Evolutionary conservation across 2,113 vertebrate genomes (phyloP), one percentile per base, ranked within the genome.

Genomic region (Trinectes maculatus): DNA sequence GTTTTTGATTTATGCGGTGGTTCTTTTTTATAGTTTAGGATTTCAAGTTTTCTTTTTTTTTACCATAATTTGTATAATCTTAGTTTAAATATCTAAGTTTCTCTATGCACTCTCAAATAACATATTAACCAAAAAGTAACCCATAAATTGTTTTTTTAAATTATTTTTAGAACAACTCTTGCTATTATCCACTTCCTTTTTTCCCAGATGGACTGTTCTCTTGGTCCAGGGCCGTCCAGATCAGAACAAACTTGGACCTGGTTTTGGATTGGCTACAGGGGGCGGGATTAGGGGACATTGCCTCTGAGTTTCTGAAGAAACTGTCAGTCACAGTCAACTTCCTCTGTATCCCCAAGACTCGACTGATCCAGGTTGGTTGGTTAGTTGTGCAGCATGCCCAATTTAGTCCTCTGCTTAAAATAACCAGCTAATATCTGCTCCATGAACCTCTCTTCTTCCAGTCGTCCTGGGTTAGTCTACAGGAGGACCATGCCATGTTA

Each of bases 181-280:
- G n/a, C n/a, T n/a, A n/a, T n/a, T n/a, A 13, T 53, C 7, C 36
- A 53, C 12, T 58, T 49, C 8, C 28, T 53, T 36, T 48, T 11
- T 59, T 89, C 36, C 43, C 16, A 84, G 94, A 95, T 18, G 91
- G 91, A 29, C 89, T 96, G 70, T 97, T 96, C 83, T 96, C 95
- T 0, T 97, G 96, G 96, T 94, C 95, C 31, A 93, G 94, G 79
- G 96, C 94, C 0, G 96, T 97, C 62, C 96, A 96, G 79, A 95
- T 97, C 76, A 92, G 94, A 44, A 96, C 95, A 49, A 97, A 96
- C 86, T 78, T 97, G 82, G 96, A 97, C 77, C 85, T 97, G 46
- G 94, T 97, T 58, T 79, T 96, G 65, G 96, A 97, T 75, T 97
- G 96, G 96, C 91, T 97, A 6, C 95, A 96, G 77, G 95, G 94